Evolutionary conservation across 2,113 vertebrate species (phyloP).

Genomic region (Oryzias melastigma): DNA sequence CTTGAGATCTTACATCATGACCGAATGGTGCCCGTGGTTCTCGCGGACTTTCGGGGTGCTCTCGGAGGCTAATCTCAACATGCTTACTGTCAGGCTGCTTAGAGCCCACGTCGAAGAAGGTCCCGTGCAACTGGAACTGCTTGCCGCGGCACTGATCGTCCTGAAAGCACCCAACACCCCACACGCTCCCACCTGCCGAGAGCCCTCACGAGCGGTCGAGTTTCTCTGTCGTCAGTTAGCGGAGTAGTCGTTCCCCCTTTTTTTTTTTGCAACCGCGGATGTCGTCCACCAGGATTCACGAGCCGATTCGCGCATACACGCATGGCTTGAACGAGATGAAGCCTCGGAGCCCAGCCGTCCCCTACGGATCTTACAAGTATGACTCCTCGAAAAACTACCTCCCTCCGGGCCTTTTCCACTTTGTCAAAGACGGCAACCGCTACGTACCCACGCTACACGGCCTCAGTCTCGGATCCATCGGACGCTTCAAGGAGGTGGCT

Average conservation of each 20-base stretch:
- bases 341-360: rapidly evolving
- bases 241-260: neutral
- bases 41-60: neutral
- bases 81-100: neutral
- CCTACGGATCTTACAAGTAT: slow-evolving; percentile 12
- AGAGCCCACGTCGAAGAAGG: neutral
- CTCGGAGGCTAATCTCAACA: neutral
- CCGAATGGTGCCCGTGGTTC: neutral
- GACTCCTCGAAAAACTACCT: neutral
- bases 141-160: neutral
- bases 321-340: neutral
- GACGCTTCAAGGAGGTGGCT: neutral
- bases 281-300: slow-evolving; percentile 14
- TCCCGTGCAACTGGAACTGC: neutral
- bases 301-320: neutral
- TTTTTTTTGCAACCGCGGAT: neutral
- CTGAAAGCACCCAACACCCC: neutral
- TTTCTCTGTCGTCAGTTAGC: neutral
- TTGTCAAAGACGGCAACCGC: neutral
- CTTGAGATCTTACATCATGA: neutral
- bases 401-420: slow-evolving; percentile 5
- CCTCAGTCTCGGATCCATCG: neutral
- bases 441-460: slow-evolving; percentile 15
- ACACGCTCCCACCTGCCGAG: neutral
- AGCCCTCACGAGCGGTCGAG: neutral